Evolutionary conservation across 2,113 vertebrate genomes (phyloP).

Genomic region (Syrrhaptes paradoxus): DNA sequence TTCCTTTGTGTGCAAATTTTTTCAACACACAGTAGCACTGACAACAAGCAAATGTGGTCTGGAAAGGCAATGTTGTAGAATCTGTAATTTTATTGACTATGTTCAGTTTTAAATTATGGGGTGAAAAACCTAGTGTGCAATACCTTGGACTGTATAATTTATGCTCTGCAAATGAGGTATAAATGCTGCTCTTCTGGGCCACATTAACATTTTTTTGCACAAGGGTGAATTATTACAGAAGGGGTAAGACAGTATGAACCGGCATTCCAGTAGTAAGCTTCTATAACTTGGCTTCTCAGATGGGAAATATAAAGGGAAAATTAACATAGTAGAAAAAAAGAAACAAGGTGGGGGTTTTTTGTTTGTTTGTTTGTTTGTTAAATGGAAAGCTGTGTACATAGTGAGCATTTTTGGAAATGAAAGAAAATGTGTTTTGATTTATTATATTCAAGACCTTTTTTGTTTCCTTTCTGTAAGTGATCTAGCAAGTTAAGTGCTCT

Average conservation of each 20-base stretch:
- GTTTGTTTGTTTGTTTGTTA: background rate
- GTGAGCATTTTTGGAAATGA: background rate
- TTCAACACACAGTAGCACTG: background rate
- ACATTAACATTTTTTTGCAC: conserved; percentile 23
- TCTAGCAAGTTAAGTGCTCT: background rate
- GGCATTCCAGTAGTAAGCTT: background rate
- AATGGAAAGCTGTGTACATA: background rate
- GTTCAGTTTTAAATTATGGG: conserved; percentile 21
- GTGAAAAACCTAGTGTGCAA: background rate
- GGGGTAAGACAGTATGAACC: background rate
- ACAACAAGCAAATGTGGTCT: background rate
- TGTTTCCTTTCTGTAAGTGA: background rate
- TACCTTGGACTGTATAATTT: conserved; percentile 2
- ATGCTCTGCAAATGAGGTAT: conserved; percentile 17
- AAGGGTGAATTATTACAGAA: conserved; percentile 14
- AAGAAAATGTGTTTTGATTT: conserved; percentile 4
- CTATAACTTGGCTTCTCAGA: conserved; percentile 9
- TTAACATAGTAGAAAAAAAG: background rate
- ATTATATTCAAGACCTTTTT: background rate
- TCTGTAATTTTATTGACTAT: conserved; percentile 35
- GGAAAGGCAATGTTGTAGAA: background rate
- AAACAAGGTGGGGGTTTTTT: background rate
- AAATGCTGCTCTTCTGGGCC: conserved; percentile 21
- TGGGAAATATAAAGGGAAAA: conserved; percentile 11
- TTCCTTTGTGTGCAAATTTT: background rate